Evolutionary conservation across 2,888 invertebrate species (phyloP), one percentile per base, ranked within the genome.

Genomic region (Drosophila borealis): DNA sequence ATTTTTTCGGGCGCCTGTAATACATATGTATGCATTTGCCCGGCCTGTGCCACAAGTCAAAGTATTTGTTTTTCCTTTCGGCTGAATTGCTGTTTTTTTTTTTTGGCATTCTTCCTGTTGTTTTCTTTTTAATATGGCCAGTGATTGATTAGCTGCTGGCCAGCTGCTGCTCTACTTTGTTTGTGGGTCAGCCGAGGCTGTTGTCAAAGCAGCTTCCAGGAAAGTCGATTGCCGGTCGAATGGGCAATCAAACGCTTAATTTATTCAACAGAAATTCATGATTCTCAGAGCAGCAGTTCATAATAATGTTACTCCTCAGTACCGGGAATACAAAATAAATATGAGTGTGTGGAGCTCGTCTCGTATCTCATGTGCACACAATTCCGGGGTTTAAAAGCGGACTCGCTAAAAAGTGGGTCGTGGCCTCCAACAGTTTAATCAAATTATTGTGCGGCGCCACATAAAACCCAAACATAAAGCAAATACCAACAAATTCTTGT

Each of bases 101-200:
- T 29, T 54, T 63, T 48, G 37, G 29, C 4, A 33, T 10, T 50
- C 49, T 36, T 42, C 44, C 46, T 42, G 41, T 36, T 42, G 34
- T 65, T 21, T 41, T 57, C 13, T 9, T 29, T 11, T 44, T n/a
- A 13, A 29, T 36, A 46, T 36, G 41, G 44, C 29, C 62, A 48
- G 49, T 82, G 87, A 86, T 83, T 86, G 86, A 86, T 82, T 78
- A 48, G 80, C 56, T 54, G 42, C 25, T 46, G 44, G 46, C 37
- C 51, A 63, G 45, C 50, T 72, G 74, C 50, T 71, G 65, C 17
- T 36, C 46, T 25, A 42, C 9, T 13, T 2, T 53, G 29, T 44
- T 3, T 39, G 14, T 10, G 36, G 34, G 29, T 29, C 29, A 29
- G 29, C 29, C 29, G 29, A 29, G 8, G 29, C 29, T 29, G 29